Base-by-base conservation (phyloP, 2,113 vertebrate genomes). In the Cheirogaleus medius region DNA sequence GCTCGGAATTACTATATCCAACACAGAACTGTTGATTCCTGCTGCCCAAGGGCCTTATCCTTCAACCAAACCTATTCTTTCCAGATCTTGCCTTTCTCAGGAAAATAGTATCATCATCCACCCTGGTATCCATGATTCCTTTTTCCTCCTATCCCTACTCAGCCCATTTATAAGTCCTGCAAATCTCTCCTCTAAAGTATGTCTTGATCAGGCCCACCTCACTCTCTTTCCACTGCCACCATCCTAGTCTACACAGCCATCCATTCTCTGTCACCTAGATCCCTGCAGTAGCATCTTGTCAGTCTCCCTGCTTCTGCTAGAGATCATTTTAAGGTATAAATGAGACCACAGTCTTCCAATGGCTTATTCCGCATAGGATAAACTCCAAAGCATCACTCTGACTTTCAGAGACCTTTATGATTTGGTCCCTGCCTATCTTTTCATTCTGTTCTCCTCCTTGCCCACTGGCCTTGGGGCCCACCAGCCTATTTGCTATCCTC, bases 21-120 rank as follows among this genome's bases (percentile, higher is more conserved):
- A 91, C 87, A 71, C 42, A 82, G 39, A 87, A 60, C 18, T 89
- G 34, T 58, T 91, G 68, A 82, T 95, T 90, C 91, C 87, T 73
- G 32, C 49, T 82, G 13, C 20, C 39, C 49, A 29, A 0, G 11
- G 17, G 12, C 60, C 63, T 82, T 52, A 34, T 60, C 66, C n/a
- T 91, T 95, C 54, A 88, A 20, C 34, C n/a, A 68, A 89, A 74
- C 54, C 56, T 82, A 2, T 88, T 94, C 58, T 52, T 71, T 76
- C 66, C 66, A 54, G 39, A 85, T 71, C 23, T 76, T 52, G 18
- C 14, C 34, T 90, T 93, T 94, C 52, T 89, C 60, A 20, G 94
- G 37, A 81, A 80, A 89, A 42, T 21, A 77, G 17, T 37, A 12
- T 39, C 29, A n/a, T 49, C 8, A 27, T 78, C 44, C 8, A 4